These are phyloP conservation scores for Bos taurus DNA, from an alignment of 2,113 vertebrate genomes.

Conservation along the genomic window DNA sequence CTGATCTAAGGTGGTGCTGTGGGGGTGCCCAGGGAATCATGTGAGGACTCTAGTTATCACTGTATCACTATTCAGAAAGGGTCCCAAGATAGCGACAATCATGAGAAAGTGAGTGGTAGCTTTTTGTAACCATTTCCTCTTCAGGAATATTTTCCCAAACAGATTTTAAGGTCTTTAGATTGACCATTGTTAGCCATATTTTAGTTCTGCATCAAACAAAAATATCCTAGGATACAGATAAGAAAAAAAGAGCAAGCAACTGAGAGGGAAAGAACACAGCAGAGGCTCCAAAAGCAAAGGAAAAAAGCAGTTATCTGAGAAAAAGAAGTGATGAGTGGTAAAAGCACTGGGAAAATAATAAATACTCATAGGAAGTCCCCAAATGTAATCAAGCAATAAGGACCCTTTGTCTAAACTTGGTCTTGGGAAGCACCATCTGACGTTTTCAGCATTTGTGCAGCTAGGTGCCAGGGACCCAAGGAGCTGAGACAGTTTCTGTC, in stretches of 20 bases:
- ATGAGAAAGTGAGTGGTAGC: not conserved
- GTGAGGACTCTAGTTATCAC: not conserved
- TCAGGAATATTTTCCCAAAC: not conserved
- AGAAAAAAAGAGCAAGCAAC: not conserved
- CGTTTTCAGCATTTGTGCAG: not conserved
- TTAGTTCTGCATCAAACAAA: not conserved
- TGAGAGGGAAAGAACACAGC: not conserved
- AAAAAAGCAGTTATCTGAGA: not conserved
- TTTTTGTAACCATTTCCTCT: not conserved
- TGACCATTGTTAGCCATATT: not conserved
- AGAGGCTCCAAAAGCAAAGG: not conserved
- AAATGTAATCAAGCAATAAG: not conserved
- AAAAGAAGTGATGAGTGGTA: not conserved
- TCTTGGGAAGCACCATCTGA: not conserved
- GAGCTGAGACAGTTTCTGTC: not conserved
- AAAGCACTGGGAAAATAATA: not conserved
- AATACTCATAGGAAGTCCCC: not conserved
- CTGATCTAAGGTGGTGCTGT: not conserved
- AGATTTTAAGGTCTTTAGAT: not conserved
- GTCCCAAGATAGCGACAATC: not conserved
- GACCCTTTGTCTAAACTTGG: not conserved
- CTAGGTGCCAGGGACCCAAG: not conserved
- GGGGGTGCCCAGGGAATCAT: not conserved
- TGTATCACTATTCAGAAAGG: not conserved
- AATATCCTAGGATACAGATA: not conserved